phyloP scores from a whole-genome alignment of 2,113 vertebrate genomes.

The Osmerus eperlanus region DNA sequence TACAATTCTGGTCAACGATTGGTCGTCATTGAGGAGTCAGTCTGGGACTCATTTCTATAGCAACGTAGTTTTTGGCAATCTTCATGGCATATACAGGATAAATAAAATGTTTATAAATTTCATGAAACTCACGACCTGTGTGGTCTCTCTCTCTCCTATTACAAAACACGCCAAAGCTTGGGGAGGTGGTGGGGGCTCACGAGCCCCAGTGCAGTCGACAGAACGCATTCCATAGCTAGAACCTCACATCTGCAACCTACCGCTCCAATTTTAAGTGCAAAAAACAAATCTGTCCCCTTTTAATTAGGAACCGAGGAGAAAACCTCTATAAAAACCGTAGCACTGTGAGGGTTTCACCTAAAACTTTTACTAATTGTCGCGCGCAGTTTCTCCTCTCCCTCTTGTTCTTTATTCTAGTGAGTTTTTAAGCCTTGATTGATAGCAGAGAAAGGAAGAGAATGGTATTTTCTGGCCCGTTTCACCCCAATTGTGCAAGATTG shows the following conservation, averaged over 20 bases:
- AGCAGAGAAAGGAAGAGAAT: slow-evolving; percentile 69
- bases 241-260: slow-evolving; percentile 63
- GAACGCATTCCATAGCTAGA: slow-evolving; percentile 53
- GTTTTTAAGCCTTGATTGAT: slow-evolving; percentile 63
- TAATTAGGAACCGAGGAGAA: slow-evolving; percentile 27
- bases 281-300: slow-evolving; percentile 55
- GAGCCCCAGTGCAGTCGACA: slow-evolving; percentile 23
- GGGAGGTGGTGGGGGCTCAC: slow-evolving; percentile 17
- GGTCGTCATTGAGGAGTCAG: slow-evolving; percentile 57
- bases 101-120: slow-evolving; percentile 57
- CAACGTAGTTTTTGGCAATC: slow-evolving; percentile 40
- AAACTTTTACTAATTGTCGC: slow-evolving; percentile 48
- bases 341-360: slow-evolving; percentile 34
- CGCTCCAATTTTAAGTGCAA: slow-evolving; percentile 35
- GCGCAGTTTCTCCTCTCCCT: slow-evolving; percentile 5
- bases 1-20: slow-evolving; percentile 62
- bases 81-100: slow-evolving; percentile 44
- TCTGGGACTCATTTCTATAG: slow-evolving; percentile 58
- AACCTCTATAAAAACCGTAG: slow-evolving; percentile 35
- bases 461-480: slow-evolving; percentile 81
- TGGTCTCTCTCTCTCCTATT: slow-evolving; percentile 49
- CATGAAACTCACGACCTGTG: slow-evolving; percentile 55
- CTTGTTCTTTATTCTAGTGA: slow-evolving; percentile 45
- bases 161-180: slow-evolving; percentile 35
- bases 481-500: slow-evolving; percentile 73